A percentile compares a stretch with the other conserved stretches of the same genome.
phyloP scores from a whole-genome alignment of 1,140 invertebrate genomes.

The Procambarus virginalis region DNA sequence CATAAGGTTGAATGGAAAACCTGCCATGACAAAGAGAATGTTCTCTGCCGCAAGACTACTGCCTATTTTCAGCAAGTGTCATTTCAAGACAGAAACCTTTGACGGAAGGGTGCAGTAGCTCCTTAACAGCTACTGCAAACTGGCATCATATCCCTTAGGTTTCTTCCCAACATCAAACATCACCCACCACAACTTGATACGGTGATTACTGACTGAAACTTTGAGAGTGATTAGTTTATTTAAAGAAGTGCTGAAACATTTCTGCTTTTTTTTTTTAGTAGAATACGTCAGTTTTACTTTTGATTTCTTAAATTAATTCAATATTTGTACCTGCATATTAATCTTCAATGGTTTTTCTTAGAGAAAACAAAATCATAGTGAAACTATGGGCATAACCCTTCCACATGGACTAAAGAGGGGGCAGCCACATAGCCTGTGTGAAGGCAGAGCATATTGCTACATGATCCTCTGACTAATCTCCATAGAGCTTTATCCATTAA shows the following conservation, averaged over 20 bases:
- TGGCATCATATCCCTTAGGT: not conserved
- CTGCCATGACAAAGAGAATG: not conserved
- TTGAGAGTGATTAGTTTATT: constrained; percentile 17
- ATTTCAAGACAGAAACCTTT: not conserved
- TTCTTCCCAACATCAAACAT: not conserved
- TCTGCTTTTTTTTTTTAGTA: not conserved
- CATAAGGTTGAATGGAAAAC: no score
- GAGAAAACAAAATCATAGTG: not conserved
- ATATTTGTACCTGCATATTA: not conserved
- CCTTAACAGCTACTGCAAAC: not conserved
- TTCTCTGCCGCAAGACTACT: not conserved
- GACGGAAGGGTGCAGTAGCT: not conserved
- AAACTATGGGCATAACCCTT: not conserved
- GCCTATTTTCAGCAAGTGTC: not conserved
- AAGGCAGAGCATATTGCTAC: not conserved
- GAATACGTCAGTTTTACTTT: not conserved
- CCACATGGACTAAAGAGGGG: not conserved
- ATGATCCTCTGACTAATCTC: not conserved
- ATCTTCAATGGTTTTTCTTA: not conserved
- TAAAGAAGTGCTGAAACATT: not conserved
- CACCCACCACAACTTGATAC: not conserved
- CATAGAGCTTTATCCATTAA: not conserved
- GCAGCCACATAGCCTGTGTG: not conserved
- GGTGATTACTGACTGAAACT: constrained; percentile 28
- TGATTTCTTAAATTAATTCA: not conserved